Evolutionary conservation across 2,797 vertebrate genomes (phyloP).

Genomic region (Alectoris magna): DNA sequence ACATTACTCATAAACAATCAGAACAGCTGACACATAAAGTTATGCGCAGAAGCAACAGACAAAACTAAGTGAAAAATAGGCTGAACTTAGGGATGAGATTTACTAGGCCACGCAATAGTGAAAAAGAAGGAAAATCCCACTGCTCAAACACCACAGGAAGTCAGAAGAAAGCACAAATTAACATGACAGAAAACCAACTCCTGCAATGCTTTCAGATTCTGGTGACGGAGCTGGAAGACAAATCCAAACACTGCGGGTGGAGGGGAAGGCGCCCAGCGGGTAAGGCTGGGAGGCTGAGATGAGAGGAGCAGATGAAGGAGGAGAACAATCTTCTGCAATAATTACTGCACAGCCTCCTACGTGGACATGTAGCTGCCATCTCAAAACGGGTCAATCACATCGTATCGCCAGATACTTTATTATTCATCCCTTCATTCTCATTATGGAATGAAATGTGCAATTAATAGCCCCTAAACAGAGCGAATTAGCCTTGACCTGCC

Average conservation of each 20-base stretch:
- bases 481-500: constrained; percentile 35
- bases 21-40: not conserved
- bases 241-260: not conserved
- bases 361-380: not conserved
- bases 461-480: constrained; percentile 35
- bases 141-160: not conserved
- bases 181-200: not conserved
- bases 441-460: constrained; percentile 18
- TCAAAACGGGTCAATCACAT: not conserved
- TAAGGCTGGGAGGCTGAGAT: not conserved
- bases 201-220: not conserved
- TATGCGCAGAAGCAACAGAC: not conserved
- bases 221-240: not conserved
- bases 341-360: constrained; percentile 9
- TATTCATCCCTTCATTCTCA: constrained; percentile 24
- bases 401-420: not conserved
- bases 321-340: not conserved
- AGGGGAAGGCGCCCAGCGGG: not conserved
- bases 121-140: not conserved
- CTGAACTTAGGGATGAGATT: not conserved
- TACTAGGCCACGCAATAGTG: not conserved
- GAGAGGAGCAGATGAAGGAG: not conserved
- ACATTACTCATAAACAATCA: not conserved
- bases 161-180: not conserved
- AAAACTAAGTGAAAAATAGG: not conserved